phyloP scores from a whole-genome alignment of 2,888 invertebrate species.

The Ferrisia virgata region DNA sequence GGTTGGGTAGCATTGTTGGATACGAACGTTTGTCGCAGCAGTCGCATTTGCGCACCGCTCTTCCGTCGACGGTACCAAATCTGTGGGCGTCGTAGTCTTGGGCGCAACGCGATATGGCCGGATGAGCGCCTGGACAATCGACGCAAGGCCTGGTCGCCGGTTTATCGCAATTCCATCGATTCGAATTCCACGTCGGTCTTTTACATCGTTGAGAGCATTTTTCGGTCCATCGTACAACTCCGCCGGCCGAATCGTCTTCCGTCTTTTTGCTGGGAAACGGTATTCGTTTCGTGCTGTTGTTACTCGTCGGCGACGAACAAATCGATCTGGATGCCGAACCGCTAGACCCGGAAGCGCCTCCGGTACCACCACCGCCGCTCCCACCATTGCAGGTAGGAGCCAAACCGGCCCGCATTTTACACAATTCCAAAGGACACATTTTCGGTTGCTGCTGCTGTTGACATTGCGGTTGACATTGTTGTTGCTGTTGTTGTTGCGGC shows the following conservation, averaged over 20 bases:
- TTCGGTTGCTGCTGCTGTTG: background rate
- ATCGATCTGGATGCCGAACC: background rate
- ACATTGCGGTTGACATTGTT: background rate
- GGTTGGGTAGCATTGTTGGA: background rate
- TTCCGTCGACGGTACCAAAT: background rate
- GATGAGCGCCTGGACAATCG: background rate
- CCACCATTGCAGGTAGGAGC: too few species aligned
- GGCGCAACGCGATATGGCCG: background rate
- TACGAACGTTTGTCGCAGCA: background rate
- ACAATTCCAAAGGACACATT: background rate
- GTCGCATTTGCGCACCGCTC: background rate
- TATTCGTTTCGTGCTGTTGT: background rate
- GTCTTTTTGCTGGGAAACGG: background rate
- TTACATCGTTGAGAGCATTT: constrained; percentile 6
- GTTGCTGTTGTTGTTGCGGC: background rate
- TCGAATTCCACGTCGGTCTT: constrained; percentile 17
- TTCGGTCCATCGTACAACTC: constrained; percentile 36
- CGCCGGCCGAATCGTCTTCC: constrained; percentile 33
- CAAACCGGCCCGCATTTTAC: background rate
- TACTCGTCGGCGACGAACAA: background rate
- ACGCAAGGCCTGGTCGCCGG: background rate
- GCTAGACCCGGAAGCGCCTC: background rate
- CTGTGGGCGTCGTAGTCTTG: background rate
- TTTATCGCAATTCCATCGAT: constrained; percentile 25
- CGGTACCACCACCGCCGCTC: too few species aligned